Conservation (phyloP, 2,888 invertebrate species). For the Troides aeacus region DNA sequence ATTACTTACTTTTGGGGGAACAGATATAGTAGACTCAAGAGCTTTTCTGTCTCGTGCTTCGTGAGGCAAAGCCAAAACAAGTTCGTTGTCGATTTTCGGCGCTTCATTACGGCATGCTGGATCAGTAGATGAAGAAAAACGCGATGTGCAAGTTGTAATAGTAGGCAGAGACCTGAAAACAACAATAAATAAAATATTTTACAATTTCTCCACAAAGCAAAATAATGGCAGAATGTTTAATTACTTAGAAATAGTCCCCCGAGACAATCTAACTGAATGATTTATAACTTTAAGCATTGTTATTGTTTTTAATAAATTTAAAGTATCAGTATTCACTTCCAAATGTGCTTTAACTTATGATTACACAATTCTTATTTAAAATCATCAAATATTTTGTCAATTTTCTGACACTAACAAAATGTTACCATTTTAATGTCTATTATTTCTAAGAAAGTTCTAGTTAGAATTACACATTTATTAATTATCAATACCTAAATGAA, state of each 20-base stretch:
- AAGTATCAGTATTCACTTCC: conserved; percentile 1
- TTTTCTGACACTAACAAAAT: neutral
- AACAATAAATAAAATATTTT: neutral
- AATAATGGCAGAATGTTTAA: neutral
- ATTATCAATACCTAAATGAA: neutral
- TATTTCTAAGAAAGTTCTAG: neutral
- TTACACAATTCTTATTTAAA: conserved; percentile 16
- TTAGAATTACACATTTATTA: neutral
- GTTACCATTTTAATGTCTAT: neutral
- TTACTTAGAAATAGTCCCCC: conserved; percentile 54
- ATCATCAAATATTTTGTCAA: neutral
- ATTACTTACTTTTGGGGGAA: conserved; percentile 73
- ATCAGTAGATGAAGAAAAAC: conserved; percentile 40
- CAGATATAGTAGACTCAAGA: conserved; percentile 77
- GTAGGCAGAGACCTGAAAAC: conserved; percentile 58
- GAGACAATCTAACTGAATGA: conserved; percentile 49
- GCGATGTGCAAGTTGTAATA: conserved; percentile 49
- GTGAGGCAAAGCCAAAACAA: conserved; percentile 69
- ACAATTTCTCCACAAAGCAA: neutral
- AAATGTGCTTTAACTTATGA: conserved; percentile 21
- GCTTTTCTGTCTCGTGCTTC: conserved; percentile 66
- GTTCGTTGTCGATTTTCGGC: conserved; percentile 72
- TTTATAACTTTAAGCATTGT: conserved; percentile 60
- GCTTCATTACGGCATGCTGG: conserved; percentile 64
- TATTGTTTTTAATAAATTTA: conserved; percentile 28